A percentile compares a stretch with the other conserved stretches of the same genome.
These are phyloP conservation scores for Sylvietta virens DNA, from an alignment of 2,113 vertebrate genomes.

Conservation along the genomic window DNA sequence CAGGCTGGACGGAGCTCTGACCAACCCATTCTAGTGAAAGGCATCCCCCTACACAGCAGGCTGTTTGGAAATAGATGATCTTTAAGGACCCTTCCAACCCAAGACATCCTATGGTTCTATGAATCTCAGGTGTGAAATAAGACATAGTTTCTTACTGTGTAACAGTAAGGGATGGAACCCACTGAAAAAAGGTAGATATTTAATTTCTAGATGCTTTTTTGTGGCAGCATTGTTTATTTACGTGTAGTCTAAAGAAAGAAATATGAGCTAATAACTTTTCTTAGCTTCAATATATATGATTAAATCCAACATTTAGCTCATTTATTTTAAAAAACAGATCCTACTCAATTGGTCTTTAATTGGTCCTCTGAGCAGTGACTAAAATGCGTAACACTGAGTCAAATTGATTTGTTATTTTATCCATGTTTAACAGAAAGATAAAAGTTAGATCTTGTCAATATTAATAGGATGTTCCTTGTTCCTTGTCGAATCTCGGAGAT, in stretches of 20 bases:
- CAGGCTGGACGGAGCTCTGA: background rate
- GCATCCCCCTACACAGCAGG: background rate
- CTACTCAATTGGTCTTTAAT: background rate
- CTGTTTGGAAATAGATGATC: background rate
- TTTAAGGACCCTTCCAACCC: background rate
- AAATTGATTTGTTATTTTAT: background rate
- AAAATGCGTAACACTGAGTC: background rate
- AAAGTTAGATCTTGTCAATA: background rate
- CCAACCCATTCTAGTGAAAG: background rate
- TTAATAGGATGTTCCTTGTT: background rate
- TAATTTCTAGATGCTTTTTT: background rate
- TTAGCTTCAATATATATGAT: background rate
- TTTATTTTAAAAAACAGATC: background rate
- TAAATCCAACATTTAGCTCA: background rate
- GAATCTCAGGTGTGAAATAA: background rate
- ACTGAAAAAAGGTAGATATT: background rate
- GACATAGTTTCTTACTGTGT: background rate
- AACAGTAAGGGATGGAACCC: background rate
- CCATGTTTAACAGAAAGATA: background rate
- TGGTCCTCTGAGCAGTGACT: background rate
- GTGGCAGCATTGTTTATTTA: background rate
- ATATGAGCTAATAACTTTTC: background rate
- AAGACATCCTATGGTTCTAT: background rate
- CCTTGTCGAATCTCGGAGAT: background rate
- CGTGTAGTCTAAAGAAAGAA: background rate